Evolutionary conservation across 1,140 invertebrate genomes (phyloP), one percentile per base, ranked within the genome.

Genomic region (Orius laevigatus): DNA sequence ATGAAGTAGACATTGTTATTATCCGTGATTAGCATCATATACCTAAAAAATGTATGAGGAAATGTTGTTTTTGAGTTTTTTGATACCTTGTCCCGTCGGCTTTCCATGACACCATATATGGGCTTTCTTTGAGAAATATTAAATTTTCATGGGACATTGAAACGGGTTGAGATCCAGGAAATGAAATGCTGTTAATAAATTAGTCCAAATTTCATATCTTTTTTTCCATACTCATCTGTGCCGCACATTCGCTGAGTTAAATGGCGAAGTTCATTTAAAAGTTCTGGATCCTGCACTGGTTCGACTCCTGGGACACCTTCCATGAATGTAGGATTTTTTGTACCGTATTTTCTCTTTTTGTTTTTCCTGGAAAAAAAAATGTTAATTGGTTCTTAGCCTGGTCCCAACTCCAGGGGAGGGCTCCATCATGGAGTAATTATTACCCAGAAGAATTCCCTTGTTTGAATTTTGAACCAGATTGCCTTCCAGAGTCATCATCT

Each of bases 61-160:
- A 32, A 50, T 50, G 4, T 9, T 40, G 12, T 35, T 45, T 19
- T 47, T 11, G 10, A 46, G 25, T 12, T n/a, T 3, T 74, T 52
- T 48, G 10, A 55, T 60, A 85, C 76, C 92, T 79, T 11, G 83
- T 90, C 18, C 96, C 96, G 67, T 99, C 96, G 11, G 96, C 96
- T 64, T 99, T 99, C 95, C 95, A 98, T 0, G 92, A 98, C 3
- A 98, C 94, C 60, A 78, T 78, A 60, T 98, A 98, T 0, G 81
- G 82, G 60, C 88, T 88, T 52, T 80, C 59, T 39, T 72, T 65
- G 1, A 99, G 63, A 8, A 81, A 69, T 38, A 63, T 67, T 10
- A 98, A 70, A 66, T 99, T 99, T 0, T 75, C 60, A 2, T 68
- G 63, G 59, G 90, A 80, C 91, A 98, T 95, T 0, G 92, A 97